Conservation (phyloP, 1,140 invertebrate genomes). For the Lanistes nyassanus region DNA sequence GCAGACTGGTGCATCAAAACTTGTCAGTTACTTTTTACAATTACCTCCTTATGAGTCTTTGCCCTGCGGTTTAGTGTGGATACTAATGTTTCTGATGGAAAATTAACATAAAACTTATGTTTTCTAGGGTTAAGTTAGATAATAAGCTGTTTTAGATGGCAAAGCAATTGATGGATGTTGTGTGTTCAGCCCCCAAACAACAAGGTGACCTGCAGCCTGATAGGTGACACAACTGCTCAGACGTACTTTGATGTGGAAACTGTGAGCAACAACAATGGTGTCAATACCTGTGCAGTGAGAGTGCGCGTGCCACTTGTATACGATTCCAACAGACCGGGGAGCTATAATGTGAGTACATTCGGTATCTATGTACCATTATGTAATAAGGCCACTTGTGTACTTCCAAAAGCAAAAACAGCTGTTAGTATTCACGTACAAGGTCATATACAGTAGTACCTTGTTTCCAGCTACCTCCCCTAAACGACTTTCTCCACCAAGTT, state of each 20-base stretch:
- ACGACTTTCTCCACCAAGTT: too few species aligned
- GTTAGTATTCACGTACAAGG: too few species aligned
- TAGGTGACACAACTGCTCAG: constrained; percentile 26
- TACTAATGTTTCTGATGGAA: too few species aligned
- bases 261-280: constrained; percentile 20
- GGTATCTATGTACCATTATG: too few species aligned
- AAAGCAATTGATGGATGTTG: not conserved
- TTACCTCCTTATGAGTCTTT: not conserved
- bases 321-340: constrained; percentile 30
- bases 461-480: too few species aligned
- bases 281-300: constrained; percentile 3
- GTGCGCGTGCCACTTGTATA: constrained; percentile 28
- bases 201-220: constrained; percentile 29
- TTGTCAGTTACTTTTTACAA: not conserved
- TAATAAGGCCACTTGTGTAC: too few species aligned
- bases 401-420: too few species aligned
- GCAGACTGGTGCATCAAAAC: not conserved
- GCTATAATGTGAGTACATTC: constrained; percentile 30
- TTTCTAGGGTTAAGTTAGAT: too few species aligned
- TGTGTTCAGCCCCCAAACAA: constrained; percentile 42
- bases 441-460: too few species aligned
- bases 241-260: constrained; percentile 34
- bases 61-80: too few species aligned
- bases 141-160: not conserved
- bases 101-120: too few species aligned